Base-by-base conservation (phyloP, 2,888 invertebrate genomes). In the Drosophila parthenogenetica region DNA sequence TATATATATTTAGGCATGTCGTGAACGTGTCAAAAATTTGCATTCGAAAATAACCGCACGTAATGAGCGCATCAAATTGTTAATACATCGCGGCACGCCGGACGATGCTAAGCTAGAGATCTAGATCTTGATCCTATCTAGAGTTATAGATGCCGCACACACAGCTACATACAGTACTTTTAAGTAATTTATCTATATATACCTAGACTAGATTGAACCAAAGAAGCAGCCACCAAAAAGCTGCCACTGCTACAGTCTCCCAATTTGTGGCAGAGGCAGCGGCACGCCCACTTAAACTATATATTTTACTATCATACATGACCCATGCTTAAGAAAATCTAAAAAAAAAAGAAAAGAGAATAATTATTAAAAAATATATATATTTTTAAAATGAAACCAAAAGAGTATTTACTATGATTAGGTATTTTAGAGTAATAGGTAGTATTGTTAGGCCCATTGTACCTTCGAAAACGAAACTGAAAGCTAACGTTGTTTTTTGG, bases 11-110 rank as follows among this genome's bases (percentile, higher is more conserved):
- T 93, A 97, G 97, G 95, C 95, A 92, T 96, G 95, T 94, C 96
- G 96, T 92, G 97, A 97, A 93, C 95, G 95, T 93, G 95, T 97
- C 90, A 96, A 96, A 92, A 94, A 95, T 92, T 94, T 98, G 91
- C 97, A 97, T 93, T 96, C 95, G 93, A 97, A 97, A 94, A 96
- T 98, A 91, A 94, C 95, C 91, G 96, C 96, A 93, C 95, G 96
- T 85, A 95, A 95, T 92, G 97, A 98, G 93, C 96, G 97, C 91
- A 96, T 97, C 91, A 97, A 97, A 93, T 94, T 97, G 89, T 94
- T 98, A 90, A 94, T 96, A 92, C 96, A 97, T 94, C 95, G 97
- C 92, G 97, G 97, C 93, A 95, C 95, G 89, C 97, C 97, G 87
- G 96, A 96, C 93, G 94, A 95, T 91, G 96, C 96, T 90, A 91